Conservation (phyloP, 2,888 invertebrate species). For the Hoplodrina ambigua region DNA sequence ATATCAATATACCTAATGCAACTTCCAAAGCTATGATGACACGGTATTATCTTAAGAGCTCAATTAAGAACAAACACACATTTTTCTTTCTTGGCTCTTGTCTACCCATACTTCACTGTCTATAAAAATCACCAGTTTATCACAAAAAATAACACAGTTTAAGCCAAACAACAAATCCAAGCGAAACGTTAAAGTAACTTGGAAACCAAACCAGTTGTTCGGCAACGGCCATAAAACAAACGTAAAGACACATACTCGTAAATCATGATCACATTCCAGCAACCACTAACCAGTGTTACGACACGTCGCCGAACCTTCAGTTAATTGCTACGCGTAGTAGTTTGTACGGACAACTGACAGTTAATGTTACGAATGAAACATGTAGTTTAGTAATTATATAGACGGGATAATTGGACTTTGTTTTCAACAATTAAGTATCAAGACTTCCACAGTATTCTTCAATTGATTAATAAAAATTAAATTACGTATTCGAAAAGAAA, state of each 20-base stretch:
- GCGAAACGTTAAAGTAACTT: slow-evolving; percentile 15
- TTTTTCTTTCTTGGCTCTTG: no score
- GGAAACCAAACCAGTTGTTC: slow-evolving; percentile 43
- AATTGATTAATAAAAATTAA: background rate
- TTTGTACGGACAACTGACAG: slow-evolving; percentile 17
- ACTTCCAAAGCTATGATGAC: no score
- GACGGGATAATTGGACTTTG: background rate
- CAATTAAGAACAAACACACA: no score
- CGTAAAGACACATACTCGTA: slow-evolving; percentile 48
- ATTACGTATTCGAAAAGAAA: no score
- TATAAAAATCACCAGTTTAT: background rate
- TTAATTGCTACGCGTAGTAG: slow-evolving; percentile 37
- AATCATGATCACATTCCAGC: slow-evolving; percentile 60
- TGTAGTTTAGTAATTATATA: slow-evolving; percentile 28
- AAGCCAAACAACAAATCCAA: slow-evolving; percentile 9
- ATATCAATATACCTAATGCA: background rate
- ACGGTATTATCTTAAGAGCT: no score
- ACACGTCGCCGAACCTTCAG: slow-evolving; percentile 50
- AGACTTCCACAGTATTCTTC: background rate
- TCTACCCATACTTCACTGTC: no score
- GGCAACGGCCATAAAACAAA: slow-evolving; percentile 44
- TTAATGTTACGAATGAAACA: slow-evolving; percentile 24
- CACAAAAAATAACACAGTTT: slow-evolving; percentile 2
- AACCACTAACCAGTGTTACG: slow-evolving; percentile 46
- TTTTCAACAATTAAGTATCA: background rate